Conservation (phyloP, 2,113 vertebrate species). For the Petrocephalus microphthalmus region DNA sequence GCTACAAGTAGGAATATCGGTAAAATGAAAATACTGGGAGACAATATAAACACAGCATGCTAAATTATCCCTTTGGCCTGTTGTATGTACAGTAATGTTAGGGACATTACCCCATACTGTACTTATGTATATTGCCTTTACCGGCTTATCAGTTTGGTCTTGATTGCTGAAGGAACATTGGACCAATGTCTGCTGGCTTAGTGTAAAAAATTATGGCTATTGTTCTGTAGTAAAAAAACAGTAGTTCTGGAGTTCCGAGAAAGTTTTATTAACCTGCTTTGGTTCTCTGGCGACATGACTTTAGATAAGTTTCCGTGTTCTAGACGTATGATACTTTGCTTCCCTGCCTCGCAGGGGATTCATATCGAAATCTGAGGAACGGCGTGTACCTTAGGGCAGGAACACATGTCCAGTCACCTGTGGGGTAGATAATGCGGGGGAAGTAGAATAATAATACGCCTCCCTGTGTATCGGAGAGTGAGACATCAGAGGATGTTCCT, state of each 20-base stretch:
- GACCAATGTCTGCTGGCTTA: not conserved
- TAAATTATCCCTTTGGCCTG: not conserved
- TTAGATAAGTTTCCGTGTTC: not conserved
- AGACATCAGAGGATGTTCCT: not conserved
- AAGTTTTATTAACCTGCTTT: slow-evolving; percentile 42
- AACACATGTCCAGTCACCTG: not conserved
- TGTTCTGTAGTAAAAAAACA: not conserved
- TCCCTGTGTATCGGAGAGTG: not conserved
- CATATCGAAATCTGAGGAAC: not conserved
- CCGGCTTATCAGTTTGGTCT: not conserved
- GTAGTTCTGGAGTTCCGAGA: slow-evolving; percentile 23
- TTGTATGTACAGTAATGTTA: not conserved
- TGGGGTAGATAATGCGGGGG: not conserved
- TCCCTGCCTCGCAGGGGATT: slow-evolving; percentile 16
- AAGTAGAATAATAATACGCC: not conserved
- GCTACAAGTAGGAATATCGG: not conserved
- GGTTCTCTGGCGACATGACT: slow-evolving; percentile 29
- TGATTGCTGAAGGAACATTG: not conserved
- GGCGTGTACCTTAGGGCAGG: not conserved
- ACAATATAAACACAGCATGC: not conserved
- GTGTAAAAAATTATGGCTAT: not conserved
- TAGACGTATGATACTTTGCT: not conserved
- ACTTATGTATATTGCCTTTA: not conserved
- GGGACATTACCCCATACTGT: not conserved
- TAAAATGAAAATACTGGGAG: not conserved